Conservation (phyloP, 2,888 invertebrate genomes). For the Doris montereyensis region DNA sequence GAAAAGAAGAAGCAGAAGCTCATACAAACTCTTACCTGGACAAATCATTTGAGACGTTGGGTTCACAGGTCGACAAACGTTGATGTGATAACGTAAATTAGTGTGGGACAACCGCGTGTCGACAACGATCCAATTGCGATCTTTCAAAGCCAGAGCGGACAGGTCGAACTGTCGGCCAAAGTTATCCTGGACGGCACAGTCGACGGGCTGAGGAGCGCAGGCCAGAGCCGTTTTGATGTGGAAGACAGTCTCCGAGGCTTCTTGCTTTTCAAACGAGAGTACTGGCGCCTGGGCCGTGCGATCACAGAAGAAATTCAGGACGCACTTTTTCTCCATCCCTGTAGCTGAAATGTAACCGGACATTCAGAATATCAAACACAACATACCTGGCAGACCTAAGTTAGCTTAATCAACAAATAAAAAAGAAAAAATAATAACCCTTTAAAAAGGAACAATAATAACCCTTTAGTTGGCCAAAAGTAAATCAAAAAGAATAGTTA, state of each 20-base stretch:
- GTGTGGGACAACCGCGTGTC: slow-evolving; percentile 51
- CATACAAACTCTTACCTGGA: no score
- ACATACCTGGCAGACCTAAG: no score
- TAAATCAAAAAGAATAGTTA: no score
- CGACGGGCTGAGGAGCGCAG: slow-evolving; percentile 58
- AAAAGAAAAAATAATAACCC: no score
- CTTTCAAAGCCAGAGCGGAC: slow-evolving; percentile 51
- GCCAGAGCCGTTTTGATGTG: slow-evolving; percentile 61
- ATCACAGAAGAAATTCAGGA: slow-evolving; percentile 57
- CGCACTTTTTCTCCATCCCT: slow-evolving; percentile 16
- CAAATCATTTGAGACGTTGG: slow-evolving; percentile 52
- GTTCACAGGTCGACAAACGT: slow-evolving; percentile 68
- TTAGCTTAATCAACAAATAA: no score
- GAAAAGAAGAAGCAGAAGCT: no score
- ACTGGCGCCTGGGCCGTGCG: slow-evolving; percentile 48
- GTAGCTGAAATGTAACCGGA: not conserved
- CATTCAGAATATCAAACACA: no score
- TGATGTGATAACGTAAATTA: slow-evolving; percentile 65
- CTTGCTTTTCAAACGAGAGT: slow-evolving; percentile 49
- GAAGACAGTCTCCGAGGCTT: slow-evolving; percentile 52
- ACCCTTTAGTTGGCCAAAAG: no score
- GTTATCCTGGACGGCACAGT: slow-evolving; percentile 58
- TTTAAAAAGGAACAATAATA: no score
- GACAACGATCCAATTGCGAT: slow-evolving; percentile 59
- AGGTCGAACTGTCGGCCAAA: slow-evolving; percentile 66